Conservation (phyloP, 2,797 vertebrate species). For the Acanthurus lineatus region DNA sequence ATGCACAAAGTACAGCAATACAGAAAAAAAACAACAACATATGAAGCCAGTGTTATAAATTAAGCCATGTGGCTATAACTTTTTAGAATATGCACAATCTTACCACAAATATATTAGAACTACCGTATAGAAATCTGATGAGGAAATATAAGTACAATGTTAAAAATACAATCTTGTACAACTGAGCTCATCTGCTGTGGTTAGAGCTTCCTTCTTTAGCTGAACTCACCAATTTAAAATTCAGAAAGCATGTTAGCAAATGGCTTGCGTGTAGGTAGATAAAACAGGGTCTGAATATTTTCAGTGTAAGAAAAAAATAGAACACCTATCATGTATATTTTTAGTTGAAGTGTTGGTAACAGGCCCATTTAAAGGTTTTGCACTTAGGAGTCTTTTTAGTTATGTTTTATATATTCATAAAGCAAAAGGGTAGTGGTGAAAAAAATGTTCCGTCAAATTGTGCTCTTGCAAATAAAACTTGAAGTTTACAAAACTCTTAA, state of each 20-base stretch:
- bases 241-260: slow-evolving; percentile 57
- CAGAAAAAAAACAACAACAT: slow-evolving; percentile 49
- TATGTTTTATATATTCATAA: slow-evolving; percentile 34
- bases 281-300: slow-evolving; percentile 11
- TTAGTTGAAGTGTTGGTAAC: background rate
- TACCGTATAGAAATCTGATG: slow-evolving; percentile 71
- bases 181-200: slow-evolving; percentile 52
- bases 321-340: background rate
- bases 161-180: slow-evolving; percentile 85
- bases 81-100: slow-evolving; percentile 80
- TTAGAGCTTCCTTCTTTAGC: slow-evolving; percentile 51
- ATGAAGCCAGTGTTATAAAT: slow-evolving; percentile 82
- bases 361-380: slow-evolving; percentile 19
- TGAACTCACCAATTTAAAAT: slow-evolving; percentile 53
- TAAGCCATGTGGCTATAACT: slow-evolving; percentile 69
- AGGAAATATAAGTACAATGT: slow-evolving; percentile 68
- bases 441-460: slow-evolving; percentile 31
- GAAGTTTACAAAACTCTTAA: slow-evolving; percentile 20
- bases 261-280: slow-evolving; percentile 19
- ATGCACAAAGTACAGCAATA: slow-evolving; percentile 82
- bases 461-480: slow-evolving; percentile 12
- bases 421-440: slow-evolving; percentile 34
- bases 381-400: slow-evolving; percentile 17
- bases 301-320: slow-evolving; percentile 7
- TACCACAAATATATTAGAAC: slow-evolving; percentile 82